phyloP scores from a whole-genome alignment of 1,140 invertebrate genomes.

The Lamellibrachia luymesi region DNA sequence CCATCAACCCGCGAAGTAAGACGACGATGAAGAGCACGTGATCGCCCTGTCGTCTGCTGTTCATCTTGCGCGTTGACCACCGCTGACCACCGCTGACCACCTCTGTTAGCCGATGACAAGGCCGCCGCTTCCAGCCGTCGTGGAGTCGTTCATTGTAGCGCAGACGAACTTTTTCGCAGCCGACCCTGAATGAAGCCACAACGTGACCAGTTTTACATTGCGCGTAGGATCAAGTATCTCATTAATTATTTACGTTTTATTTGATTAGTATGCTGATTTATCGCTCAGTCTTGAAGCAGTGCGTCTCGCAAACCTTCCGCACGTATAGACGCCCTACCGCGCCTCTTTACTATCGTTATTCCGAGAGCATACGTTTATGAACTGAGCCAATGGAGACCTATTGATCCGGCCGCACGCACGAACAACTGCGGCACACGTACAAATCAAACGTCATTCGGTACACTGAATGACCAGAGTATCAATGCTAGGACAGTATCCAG shows the following conservation, averaged over 20 bases:
- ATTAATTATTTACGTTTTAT: neutral
- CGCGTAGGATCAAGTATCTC: neutral
- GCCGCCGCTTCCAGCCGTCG: neutral
- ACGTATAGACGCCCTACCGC: neutral
- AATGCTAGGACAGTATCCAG: neutral
- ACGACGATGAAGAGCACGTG: neutral
- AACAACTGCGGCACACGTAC: neutral
- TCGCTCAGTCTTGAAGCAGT: neutral
- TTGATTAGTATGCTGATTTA: neutral
- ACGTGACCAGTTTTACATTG: neutral
- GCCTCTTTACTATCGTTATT: neutral
- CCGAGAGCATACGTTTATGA: neutral
- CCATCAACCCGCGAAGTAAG: neutral
- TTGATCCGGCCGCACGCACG: neutral
- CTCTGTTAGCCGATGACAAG: neutral
- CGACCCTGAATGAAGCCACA: neutral
- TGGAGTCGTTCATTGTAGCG: neutral
- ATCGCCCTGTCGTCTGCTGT: neutral
- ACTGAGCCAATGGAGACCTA: neutral
- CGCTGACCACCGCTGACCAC: too few species aligned
- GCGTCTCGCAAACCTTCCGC: neutral
- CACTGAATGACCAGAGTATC: too few species aligned
- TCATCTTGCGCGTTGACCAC: neutral
- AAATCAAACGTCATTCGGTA: neutral
- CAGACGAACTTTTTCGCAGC: neutral